Evolutionary conservation across 2,113 vertebrate genomes (phyloP).

Genomic region (Mirza zaza): DNA sequence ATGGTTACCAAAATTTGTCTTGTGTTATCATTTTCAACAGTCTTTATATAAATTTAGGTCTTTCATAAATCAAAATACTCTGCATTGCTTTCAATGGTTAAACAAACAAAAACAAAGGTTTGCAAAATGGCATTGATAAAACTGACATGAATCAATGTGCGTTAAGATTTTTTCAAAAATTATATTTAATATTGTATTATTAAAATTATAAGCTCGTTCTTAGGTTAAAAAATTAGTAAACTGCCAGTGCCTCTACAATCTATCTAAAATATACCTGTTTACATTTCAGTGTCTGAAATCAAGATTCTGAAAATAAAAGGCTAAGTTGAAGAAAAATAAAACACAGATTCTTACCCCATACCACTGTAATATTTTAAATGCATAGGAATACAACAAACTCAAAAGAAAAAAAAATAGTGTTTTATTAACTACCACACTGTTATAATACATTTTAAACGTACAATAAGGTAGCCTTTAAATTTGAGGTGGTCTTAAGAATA

Average conservation of each 20-base stretch:
- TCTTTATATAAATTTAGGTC: slow-evolving; percentile 40
- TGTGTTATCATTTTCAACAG: not conserved
- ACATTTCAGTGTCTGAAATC: slow-evolving; percentile 48
- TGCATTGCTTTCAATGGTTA: slow-evolving; percentile 1
- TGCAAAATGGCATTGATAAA: slow-evolving; percentile 35
- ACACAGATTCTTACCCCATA: slow-evolving; percentile 47
- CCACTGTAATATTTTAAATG: slow-evolving; percentile 66
- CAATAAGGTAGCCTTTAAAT: slow-evolving; percentile 91
- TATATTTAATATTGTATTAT: not conserved
- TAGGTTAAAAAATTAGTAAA: slow-evolving; percentile 43
- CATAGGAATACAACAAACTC: slow-evolving; percentile 86
- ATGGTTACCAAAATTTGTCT: not conserved
- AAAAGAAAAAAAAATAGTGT: slow-evolving; percentile 93
- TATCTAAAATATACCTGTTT: slow-evolving; percentile 37
- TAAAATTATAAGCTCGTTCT: not conserved
- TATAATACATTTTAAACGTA: slow-evolving; percentile 92
- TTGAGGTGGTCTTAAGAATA: slow-evolving; percentile 88
- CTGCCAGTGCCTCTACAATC: not conserved
- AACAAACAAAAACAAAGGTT: not conserved
- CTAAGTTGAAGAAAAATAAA: slow-evolving; percentile 54
- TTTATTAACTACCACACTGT: slow-evolving; percentile 92
- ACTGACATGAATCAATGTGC: not conserved
- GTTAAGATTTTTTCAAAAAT: slow-evolving; percentile 10
- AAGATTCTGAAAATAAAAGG: slow-evolving; percentile 52
- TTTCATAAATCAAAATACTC: slow-evolving; percentile 51